phyloP scores from a whole-genome alignment of 2,113 vertebrate species.

The Microcebus griseorufus region DNA sequence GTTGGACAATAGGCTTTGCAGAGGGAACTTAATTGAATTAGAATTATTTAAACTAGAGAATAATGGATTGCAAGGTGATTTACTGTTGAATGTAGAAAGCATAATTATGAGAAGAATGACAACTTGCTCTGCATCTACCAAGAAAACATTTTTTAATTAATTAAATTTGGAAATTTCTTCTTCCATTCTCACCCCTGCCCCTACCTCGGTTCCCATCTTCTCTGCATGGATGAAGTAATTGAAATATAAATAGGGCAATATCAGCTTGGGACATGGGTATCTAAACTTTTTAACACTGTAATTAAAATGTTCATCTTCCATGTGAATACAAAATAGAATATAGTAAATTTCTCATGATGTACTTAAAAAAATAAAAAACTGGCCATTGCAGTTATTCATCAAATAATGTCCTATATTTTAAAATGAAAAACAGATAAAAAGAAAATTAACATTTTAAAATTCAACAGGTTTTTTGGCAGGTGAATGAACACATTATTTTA shows the following conservation, averaged over 20 bases:
- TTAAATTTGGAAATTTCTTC: neutral
- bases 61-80: conserved; percentile 18
- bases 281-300: neutral
- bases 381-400: neutral
- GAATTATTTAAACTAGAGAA: conserved; percentile 54
- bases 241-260: neutral
- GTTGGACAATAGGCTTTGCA: conserved; percentile 29
- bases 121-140: neutral
- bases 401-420: neutral
- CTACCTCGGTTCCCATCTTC: neutral
- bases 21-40: conserved; percentile 6
- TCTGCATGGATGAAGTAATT: neutral
- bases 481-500: neutral
- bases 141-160: neutral
- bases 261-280: neutral
- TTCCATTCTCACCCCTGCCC: neutral
- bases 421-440: neutral
- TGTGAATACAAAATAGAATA: neutral
- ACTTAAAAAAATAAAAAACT: neutral
- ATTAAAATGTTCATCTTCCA: neutral
- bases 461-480: neutral
- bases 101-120: neutral
- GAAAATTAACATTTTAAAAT: neutral
- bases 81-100: neutral
- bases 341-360: neutral